Percentiles rank a stretch among this genome's conserved stretches.
These are phyloP conservation scores for Dicycla oo DNA, from an alignment of 2,888 invertebrate species.

Conservation along the genomic window DNA sequence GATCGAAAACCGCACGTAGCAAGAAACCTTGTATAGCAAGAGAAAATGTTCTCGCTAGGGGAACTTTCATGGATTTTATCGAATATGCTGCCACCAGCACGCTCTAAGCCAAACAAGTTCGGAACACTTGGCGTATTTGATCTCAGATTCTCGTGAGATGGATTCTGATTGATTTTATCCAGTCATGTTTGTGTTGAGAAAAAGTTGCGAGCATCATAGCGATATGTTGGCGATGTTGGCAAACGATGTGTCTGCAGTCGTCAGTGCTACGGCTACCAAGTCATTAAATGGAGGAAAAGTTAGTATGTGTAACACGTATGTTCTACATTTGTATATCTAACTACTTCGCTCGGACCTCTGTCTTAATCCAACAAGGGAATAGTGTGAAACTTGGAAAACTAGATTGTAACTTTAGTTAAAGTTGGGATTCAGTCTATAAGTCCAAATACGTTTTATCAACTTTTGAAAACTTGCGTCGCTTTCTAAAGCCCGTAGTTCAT, in stretches of 20 bases:
- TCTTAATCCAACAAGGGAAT: slow-evolving; percentile 63
- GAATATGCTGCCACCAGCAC: slow-evolving; percentile 81
- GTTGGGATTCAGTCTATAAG: slow-evolving; percentile 43
- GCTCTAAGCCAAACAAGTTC: slow-evolving; percentile 80
- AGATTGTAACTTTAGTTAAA: slow-evolving; percentile 51
- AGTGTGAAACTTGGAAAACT: slow-evolving; percentile 57
- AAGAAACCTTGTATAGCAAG: slow-evolving; percentile 79
- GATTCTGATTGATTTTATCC: slow-evolving; percentile 85
- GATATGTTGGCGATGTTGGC: slow-evolving; percentile 48
- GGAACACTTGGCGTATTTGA: slow-evolving; percentile 80
- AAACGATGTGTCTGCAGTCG: slow-evolving; percentile 60
- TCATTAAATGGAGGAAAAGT: slow-evolving; percentile 55
- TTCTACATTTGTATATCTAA: slow-evolving; percentile 55
- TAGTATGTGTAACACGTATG: slow-evolving; percentile 47
- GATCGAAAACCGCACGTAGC: slow-evolving; percentile 86
- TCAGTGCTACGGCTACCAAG: slow-evolving; percentile 39
- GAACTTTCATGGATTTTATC: slow-evolving; percentile 84
- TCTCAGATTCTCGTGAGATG: slow-evolving; percentile 79
- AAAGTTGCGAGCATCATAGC: slow-evolving; percentile 66
- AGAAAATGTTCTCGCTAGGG: slow-evolving; percentile 77
- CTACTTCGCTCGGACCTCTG: slow-evolving; percentile 54
- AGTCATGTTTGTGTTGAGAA: slow-evolving; percentile 76
- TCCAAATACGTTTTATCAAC: slow-evolving; percentile 43
- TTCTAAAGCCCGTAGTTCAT: slow-evolving; percentile 24
- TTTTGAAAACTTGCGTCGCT: slow-evolving; percentile 31